A percentile compares a stretch with the other conserved stretches of the same genome.
Evolutionary conservation across 2,113 vertebrate species (phyloP).

Genomic region (Apistogramma diplotaenia): DNA sequence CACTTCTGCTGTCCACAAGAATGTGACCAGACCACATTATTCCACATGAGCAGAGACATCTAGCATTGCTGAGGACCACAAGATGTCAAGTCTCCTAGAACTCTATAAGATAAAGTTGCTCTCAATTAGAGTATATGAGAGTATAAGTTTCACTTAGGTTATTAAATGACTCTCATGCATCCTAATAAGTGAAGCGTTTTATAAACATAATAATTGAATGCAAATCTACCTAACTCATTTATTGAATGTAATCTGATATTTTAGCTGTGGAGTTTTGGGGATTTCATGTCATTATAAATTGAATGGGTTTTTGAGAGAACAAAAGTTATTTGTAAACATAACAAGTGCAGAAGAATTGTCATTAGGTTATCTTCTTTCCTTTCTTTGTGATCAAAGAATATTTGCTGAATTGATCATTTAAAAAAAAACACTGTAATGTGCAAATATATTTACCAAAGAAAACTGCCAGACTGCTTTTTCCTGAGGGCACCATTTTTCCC

Average conservation of each 20-base stretch:
- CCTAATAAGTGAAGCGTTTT: not conserved
- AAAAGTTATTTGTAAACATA: not conserved
- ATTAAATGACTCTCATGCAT: not conserved
- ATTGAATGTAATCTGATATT: not conserved
- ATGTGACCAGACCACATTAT: slow-evolving; percentile 31
- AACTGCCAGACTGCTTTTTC: too few relatives aligned
- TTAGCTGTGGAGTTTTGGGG: not conserved
- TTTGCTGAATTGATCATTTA: not conserved
- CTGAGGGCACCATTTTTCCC: too few relatives aligned
- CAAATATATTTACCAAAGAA: not conserved
- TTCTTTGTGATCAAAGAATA: not conserved
- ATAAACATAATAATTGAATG: not conserved
- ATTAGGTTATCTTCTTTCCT: too few relatives aligned
- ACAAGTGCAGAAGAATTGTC: too few relatives aligned
- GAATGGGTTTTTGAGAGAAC: not conserved
- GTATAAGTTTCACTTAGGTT: not conserved
- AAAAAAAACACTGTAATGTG: not conserved
- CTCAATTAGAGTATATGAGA: not conserved
- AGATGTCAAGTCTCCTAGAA: not conserved
- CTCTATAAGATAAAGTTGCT: not conserved
- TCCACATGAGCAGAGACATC: slow-evolving; percentile 19
- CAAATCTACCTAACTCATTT: not conserved
- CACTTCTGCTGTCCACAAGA: not conserved
- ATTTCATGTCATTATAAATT: not conserved
- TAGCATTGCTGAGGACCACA: not conserved